phyloP scores from a whole-genome alignment of 2,113 vertebrate genomes.

The Gallinago paraguaiae region DNA sequence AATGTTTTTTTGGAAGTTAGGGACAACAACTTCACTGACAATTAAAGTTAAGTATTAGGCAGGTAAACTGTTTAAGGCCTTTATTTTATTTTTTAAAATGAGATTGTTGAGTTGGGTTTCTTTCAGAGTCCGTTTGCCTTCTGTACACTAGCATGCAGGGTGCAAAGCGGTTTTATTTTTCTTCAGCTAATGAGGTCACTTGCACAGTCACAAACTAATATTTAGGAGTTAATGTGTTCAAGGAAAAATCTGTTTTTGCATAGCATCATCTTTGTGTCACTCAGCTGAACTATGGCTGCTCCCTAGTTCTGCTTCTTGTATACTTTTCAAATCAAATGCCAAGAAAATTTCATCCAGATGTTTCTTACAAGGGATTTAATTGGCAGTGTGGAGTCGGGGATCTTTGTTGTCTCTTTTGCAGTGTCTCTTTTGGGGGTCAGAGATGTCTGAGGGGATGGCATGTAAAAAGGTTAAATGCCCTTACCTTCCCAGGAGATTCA shows the following conservation, averaged over 20 bases:
- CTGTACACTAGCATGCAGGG: not conserved
- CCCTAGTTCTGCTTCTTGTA: constrained; percentile 40
- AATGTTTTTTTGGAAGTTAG: not conserved
- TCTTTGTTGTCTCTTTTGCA: constrained; percentile 22
- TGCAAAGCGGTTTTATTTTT: not conserved
- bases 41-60: not conserved
- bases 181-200: not conserved
- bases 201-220: not conserved
- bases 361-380: constrained; percentile 31
- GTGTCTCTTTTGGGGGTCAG: not conserved
- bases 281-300: constrained; percentile 42
- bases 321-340: constrained; percentile 44
- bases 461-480: constrained; percentile 40
- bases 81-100: not conserved
- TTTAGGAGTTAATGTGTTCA: not conserved
- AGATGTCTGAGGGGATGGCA: not conserved
- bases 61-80: not conserved
- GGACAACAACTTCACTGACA: not conserved
- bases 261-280: constrained; percentile 24
- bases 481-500: constrained; percentile 22
- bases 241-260: constrained; percentile 41
- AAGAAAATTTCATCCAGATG: constrained; percentile 58
- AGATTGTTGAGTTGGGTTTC: not conserved
- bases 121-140: not conserved
- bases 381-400: not conserved